These are phyloP conservation scores for Brachyptera risi DNA, from an alignment of 2,888 invertebrate species.

Conservation along the genomic window DNA sequence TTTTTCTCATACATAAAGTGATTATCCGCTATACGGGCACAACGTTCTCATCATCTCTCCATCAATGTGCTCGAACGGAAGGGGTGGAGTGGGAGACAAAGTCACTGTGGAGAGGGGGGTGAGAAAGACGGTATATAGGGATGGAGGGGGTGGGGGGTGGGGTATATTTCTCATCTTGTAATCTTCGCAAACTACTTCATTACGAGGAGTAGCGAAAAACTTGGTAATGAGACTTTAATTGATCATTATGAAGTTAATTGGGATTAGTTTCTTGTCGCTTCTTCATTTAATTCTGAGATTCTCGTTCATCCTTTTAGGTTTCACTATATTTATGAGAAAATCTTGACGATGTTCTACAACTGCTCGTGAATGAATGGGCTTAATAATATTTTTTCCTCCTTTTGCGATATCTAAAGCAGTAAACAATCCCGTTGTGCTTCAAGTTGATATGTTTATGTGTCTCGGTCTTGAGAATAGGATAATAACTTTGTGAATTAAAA, in stretches of 20 bases:
- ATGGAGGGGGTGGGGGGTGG: not conserved
- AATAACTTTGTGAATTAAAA: conserved; percentile 9
- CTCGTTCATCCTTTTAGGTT: too few species aligned
- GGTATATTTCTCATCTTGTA: not conserved
- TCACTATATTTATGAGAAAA: too few species aligned
- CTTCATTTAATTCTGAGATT: too few species aligned
- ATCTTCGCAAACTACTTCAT: conserved; percentile 19
- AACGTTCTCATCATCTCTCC: not conserved
- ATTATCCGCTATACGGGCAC: too few species aligned
- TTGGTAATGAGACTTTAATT: conserved; percentile 24
- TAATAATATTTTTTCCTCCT: not conserved
- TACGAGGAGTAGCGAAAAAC: conserved; percentile 14
- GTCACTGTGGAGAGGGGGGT: too few species aligned
- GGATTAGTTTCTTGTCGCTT: conserved; percentile 22
- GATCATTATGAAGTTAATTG: conserved; percentile 25
- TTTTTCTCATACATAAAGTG: too few species aligned
- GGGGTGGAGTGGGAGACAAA: too few species aligned
- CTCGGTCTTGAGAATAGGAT: not conserved
- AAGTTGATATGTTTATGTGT: conserved; percentile 3
- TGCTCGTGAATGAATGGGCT: too few species aligned
- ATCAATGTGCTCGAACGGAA: conserved; percentile 18
- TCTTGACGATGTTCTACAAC: too few species aligned
- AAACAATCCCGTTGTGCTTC: not conserved
- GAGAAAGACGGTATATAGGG: too few species aligned
- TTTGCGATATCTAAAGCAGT: not conserved